phyloP scores from a whole-genome alignment of 2,888 invertebrate species.

The Nemotelus pantherinus region DNA sequence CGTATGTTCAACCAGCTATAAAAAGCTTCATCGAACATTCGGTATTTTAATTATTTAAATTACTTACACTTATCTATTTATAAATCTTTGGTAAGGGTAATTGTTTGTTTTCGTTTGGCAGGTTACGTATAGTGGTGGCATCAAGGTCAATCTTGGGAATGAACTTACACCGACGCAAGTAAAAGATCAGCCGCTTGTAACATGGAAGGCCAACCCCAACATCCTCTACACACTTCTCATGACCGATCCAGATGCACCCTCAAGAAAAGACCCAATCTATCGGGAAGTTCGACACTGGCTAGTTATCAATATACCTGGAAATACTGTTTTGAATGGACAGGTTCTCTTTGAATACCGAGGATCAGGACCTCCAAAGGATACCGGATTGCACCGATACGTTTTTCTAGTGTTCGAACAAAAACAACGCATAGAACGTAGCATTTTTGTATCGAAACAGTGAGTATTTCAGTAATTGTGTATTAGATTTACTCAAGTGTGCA shows the following conservation, averaged over 20 bases:
- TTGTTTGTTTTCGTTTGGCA: background rate
- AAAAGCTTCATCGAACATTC: no score
- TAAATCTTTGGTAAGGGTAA: no score
- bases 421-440: constrained; percentile 48
- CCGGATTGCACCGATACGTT: constrained; percentile 80
- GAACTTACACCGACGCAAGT: constrained; percentile 71
- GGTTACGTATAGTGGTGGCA: constrained; percentile 4
- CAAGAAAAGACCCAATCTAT: constrained; percentile 79
- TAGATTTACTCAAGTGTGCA: no score
- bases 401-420: constrained; percentile 78
- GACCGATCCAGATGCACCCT: constrained; percentile 86
- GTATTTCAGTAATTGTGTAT: background rate
- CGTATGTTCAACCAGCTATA: no score
- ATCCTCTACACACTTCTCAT: constrained; percentile 46
- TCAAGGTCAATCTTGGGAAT: constrained; percentile 15
- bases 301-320: constrained; percentile 82
- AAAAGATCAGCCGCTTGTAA: constrained; percentile 50
- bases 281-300: constrained; percentile 91
- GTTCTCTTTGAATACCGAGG: constrained; percentile 79
- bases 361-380: constrained; percentile 79
- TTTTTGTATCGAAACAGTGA: constrained; percentile 17
- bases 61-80: no score
- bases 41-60: no score
- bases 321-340: constrained; percentile 74
- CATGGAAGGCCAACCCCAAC: constrained; percentile 27